phyloP scores from a whole-genome alignment of 2,888 invertebrate species.

The Drosophila mayaguana region DNA sequence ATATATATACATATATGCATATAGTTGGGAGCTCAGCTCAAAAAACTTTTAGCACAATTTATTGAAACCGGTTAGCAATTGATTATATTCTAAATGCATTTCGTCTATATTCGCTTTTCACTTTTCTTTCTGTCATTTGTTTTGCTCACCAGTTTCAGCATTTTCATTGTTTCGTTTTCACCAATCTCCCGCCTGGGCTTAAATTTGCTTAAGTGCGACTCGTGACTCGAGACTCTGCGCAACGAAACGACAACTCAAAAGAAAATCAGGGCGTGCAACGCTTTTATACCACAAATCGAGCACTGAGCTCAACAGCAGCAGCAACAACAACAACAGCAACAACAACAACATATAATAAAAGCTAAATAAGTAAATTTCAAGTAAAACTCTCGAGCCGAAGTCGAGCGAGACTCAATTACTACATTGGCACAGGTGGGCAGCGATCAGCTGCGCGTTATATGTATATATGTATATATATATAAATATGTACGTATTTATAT shows the following conservation, averaged over 20 bases:
- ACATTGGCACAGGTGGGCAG: slow-evolving; percentile 34
- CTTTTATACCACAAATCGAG: slow-evolving; percentile 83
- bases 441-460: slow-evolving; percentile 64
- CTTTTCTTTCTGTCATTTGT: slow-evolving; percentile 23
- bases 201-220: slow-evolving; percentile 15
- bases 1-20: neutral
- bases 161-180: slow-evolving; percentile 56
- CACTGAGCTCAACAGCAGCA: slow-evolving; percentile 26
- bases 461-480: neutral
- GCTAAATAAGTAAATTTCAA: slow-evolving; percentile 48
- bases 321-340: neutral
- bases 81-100: slow-evolving; percentile 18
- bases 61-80: slow-evolving; percentile 49
- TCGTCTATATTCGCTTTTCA: slow-evolving; percentile 27
- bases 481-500: neutral
- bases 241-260: slow-evolving; percentile 85
- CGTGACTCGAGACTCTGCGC: slow-evolving; percentile 82
- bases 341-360: slow-evolving; percentile 17
- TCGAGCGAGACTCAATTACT: slow-evolving; percentile 56
- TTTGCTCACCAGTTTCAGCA: slow-evolving; percentile 67
- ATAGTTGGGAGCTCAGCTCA: slow-evolving; percentile 11
- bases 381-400: slow-evolving; percentile 61
- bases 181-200: slow-evolving; percentile 56
- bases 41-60: slow-evolving; percentile 42
- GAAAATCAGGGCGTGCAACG: slow-evolving; percentile 84